Conservation (phyloP, 2,888 invertebrate species). For the Drosophila heteroneura region DNA sequence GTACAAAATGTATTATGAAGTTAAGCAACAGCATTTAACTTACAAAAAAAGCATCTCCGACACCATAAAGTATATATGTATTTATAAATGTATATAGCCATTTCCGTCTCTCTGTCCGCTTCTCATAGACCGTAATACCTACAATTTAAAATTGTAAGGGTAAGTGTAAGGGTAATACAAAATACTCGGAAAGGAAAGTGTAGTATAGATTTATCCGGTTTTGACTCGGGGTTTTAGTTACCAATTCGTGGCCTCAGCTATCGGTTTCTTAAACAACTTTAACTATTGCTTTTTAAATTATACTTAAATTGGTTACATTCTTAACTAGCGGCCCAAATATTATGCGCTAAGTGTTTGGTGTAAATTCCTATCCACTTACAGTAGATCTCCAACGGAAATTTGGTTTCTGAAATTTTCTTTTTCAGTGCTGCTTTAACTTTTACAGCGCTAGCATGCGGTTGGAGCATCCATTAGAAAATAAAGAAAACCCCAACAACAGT, state of each 20-base stretch:
- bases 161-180: not conserved
- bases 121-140: too few species aligned
- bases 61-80: too few species aligned
- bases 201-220: not conserved
- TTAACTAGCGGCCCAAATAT: not conserved
- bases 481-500: constrained; percentile 14
- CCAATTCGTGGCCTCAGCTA: not conserved
- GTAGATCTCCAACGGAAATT: constrained; percentile 7
- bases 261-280: not conserved
- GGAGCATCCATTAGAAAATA: constrained; percentile 69
- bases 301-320: not conserved
- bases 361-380: constrained; percentile 18
- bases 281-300: not conserved
- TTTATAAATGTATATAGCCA: too few species aligned
- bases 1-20: too few species aligned
- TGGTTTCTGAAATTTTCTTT: constrained; percentile 31
- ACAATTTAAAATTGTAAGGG: not conserved
- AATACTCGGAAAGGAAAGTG: not conserved
- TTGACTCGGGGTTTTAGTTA: not conserved
- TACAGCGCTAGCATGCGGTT: constrained; percentile 60
- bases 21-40: too few species aligned
- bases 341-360: not conserved
- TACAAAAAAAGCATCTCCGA: too few species aligned
- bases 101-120: too few species aligned
- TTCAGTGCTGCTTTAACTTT: constrained; percentile 57